Evolutionary conservation across 2,113 vertebrate species (phyloP).

Genomic region (Phoenicopterus ruber): DNA sequence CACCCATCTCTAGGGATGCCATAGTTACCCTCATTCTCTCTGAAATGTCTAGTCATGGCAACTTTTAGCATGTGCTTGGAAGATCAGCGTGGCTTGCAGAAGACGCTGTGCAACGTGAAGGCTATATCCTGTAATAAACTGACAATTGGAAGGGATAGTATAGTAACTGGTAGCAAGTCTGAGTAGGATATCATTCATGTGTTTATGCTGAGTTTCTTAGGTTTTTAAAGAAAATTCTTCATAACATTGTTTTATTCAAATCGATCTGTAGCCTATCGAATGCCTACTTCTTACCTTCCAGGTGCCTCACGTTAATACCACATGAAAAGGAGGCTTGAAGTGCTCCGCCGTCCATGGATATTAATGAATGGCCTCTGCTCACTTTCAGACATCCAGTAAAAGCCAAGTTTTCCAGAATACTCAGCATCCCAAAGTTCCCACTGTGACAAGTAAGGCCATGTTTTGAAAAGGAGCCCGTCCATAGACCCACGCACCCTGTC

Average conservation of each 20-base stretch:
- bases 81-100: not conserved
- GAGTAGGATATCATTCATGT: not conserved
- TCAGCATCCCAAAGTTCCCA: not conserved
- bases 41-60: not conserved
- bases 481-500: not conserved
- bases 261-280: not conserved
- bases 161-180: not conserved
- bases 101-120: not conserved
- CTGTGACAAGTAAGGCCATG: not conserved
- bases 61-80: not conserved
- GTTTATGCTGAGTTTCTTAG: not conserved
- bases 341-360: rapidly evolving
- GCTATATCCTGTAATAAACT: not conserved
- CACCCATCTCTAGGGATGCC: not conserved
- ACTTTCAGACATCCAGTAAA: not conserved
- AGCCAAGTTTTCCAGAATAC: not conserved
- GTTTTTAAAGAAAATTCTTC: not conserved
- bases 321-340: not conserved
- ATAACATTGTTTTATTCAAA: not conserved
- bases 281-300: not conserved
- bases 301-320: not conserved
- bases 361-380: not conserved
- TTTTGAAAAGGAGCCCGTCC: not conserved
- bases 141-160: not conserved
- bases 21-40: not conserved